These are phyloP conservation scores for Spheniscus mendiculus DNA, from an alignment of 2,113 vertebrate species.

Conservation along the genomic window DNA sequence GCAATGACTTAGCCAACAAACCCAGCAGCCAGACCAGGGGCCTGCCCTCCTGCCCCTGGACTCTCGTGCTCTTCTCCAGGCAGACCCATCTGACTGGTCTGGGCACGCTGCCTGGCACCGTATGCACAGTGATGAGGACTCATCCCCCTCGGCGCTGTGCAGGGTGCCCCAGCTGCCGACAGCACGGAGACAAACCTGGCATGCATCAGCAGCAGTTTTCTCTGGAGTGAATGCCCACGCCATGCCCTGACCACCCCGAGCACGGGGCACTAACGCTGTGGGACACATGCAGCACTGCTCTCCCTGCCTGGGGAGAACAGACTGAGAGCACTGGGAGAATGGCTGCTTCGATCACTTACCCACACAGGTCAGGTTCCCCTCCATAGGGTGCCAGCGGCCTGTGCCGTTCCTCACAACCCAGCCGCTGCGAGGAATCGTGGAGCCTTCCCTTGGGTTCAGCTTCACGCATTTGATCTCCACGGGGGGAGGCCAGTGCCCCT, in stretches of 20 bases:
- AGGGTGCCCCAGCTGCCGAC: not conserved
- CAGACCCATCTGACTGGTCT: not conserved
- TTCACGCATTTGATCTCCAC: not conserved
- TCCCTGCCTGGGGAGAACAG: not conserved
- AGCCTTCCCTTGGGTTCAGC: not conserved
- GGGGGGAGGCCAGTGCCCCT: not conserved
- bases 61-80: not conserved
- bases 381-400: not conserved
- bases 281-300: not conserved
- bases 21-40: not conserved
- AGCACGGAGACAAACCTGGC: not conserved
- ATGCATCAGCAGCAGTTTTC: not conserved
- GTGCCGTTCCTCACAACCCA: not conserved
- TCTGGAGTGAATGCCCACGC: not conserved
- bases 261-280: rapidly evolving
- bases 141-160: not conserved
- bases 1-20: not conserved
- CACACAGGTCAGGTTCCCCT: not conserved
- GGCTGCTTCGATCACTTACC: not conserved
- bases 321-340: not conserved
- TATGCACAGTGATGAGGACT: not conserved
- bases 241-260: rapidly evolving
- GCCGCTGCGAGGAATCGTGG: rapidly evolving
- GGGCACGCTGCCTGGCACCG: rapidly evolving
- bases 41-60: not conserved